Conservation (phyloP, 2,113 vertebrate genomes). For the Galemys pyrenaicus region DNA sequence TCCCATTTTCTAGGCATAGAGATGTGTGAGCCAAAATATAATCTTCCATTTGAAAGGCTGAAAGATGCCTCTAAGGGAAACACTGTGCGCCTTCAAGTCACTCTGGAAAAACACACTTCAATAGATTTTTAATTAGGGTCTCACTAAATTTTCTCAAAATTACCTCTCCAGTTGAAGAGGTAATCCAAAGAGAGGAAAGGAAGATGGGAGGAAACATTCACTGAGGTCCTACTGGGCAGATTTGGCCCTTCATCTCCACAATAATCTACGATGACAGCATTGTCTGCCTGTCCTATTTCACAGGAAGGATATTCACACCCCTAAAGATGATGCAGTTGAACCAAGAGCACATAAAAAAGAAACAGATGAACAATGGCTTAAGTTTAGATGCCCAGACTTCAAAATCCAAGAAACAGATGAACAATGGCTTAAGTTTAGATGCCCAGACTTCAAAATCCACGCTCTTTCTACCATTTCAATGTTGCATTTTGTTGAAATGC, state of each 20-base stretch:
- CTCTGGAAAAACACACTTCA: background rate
- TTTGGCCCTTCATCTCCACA: background rate
- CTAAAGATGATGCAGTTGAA: background rate
- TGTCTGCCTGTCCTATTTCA: background rate
- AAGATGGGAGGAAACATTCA: background rate
- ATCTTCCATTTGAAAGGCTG: background rate
- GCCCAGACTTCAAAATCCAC: background rate
- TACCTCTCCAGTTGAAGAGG: background rate
- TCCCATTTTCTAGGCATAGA: background rate
- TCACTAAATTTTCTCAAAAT: background rate
- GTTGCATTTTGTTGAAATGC: background rate
- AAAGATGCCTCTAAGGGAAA: background rate
- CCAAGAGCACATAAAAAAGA: background rate
- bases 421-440: background rate
- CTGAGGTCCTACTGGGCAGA: rapidly evolving
- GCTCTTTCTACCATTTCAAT: background rate
- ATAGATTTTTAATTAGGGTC: background rate
- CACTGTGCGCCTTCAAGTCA: background rate
- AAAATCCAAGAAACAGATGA: background rate
- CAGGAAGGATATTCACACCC: background rate
- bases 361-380: background rate
- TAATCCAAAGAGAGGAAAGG: background rate
- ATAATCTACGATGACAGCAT: background rate
- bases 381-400: background rate
- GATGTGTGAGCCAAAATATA: background rate